Conservation (phyloP, 92 coral and sea anemone genomes). For the Pocillopora meandrina region DNA sequence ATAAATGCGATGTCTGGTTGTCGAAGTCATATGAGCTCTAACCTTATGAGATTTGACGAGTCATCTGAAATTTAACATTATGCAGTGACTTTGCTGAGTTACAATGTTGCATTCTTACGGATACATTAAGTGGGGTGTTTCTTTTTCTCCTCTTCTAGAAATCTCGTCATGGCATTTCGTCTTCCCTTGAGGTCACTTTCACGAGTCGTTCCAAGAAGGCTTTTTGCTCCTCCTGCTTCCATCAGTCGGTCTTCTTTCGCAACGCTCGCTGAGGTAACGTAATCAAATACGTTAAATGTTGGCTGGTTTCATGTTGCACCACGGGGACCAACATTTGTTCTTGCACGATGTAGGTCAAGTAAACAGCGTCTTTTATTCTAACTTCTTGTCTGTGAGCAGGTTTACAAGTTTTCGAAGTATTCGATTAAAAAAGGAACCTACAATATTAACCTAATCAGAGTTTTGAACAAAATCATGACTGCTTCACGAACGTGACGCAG, state of each 20-base stretch:
- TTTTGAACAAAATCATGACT: too few relatives aligned
- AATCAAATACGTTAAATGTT: not conserved
- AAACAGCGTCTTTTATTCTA: too few relatives aligned
- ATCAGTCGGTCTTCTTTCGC: slow-evolving; percentile 12
- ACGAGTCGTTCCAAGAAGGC: slow-evolving; percentile 12
- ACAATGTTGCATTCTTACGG: not conserved
- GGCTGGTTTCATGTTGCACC: not conserved
- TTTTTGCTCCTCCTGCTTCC: slow-evolving; percentile 9
- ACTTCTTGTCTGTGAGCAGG: too few relatives aligned
- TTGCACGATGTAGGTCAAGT: too few relatives aligned
- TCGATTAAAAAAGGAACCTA: too few relatives aligned
- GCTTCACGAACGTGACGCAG: too few relatives aligned
- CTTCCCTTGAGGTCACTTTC: slow-evolving; percentile 31
- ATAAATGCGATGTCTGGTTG: too few relatives aligned
- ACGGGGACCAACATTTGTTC: not conserved
- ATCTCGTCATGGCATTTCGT: slow-evolving; percentile 25
- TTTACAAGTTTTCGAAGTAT: too few relatives aligned
- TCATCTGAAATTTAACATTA: too few relatives aligned
- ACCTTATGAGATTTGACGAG: too few relatives aligned
- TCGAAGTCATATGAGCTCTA: too few relatives aligned
- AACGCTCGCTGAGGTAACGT: slow-evolving; percentile 43
- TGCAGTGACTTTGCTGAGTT: not conserved
- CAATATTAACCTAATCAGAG: too few relatives aligned
- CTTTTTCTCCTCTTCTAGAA: not conserved
- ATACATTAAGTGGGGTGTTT: not conserved